A percentile compares a stretch with the other conserved stretches of the same genome.
Conservation (phyloP, 2,797 vertebrate genomes). For the Falco biarmicus region DNA sequence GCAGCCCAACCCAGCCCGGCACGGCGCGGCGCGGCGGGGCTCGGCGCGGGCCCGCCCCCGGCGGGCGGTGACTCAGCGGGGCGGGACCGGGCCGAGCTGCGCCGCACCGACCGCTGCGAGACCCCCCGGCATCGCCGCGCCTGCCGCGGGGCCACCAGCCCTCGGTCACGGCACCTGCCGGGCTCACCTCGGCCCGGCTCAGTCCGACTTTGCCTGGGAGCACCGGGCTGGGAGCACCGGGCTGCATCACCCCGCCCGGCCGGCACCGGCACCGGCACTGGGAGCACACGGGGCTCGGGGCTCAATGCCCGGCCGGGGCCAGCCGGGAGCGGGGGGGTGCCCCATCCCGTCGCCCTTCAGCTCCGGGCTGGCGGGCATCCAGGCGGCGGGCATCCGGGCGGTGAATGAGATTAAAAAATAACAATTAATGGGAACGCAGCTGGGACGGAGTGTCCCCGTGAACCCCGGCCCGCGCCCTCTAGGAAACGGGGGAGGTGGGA, state of each 20-base stretch:
- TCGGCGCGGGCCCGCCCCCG: not conserved
- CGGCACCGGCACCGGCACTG: no score
- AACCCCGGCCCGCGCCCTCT: not conserved
- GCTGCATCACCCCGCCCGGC: not conserved
- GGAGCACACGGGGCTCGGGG: no score
- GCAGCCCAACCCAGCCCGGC: not conserved
- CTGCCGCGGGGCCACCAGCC: fast-evolving
- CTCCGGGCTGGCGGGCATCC: not conserved
- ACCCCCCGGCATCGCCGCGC: not conserved
- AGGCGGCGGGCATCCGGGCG: not conserved
- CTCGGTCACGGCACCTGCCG: not conserved
- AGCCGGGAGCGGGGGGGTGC: not conserved
- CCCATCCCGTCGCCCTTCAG: not conserved
- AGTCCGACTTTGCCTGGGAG: not conserved
- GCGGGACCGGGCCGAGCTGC: not conserved
- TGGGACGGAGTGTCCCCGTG: not conserved
- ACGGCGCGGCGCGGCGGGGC: no score
- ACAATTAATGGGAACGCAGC: constrained; percentile 33
- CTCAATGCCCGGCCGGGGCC: not conserved
- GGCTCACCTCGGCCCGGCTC: not conserved
- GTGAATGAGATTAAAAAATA: constrained; percentile 29
- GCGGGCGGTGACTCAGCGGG: constrained; percentile 47
- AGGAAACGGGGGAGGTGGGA: not conserved
- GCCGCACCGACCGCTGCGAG: not conserved
- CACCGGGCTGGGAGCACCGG: not conserved